A percentile compares a stretch with the other conserved stretches of the same genome.
Conservation (phyloP, 2,113 vertebrate species). For the Pipa parva region DNA sequence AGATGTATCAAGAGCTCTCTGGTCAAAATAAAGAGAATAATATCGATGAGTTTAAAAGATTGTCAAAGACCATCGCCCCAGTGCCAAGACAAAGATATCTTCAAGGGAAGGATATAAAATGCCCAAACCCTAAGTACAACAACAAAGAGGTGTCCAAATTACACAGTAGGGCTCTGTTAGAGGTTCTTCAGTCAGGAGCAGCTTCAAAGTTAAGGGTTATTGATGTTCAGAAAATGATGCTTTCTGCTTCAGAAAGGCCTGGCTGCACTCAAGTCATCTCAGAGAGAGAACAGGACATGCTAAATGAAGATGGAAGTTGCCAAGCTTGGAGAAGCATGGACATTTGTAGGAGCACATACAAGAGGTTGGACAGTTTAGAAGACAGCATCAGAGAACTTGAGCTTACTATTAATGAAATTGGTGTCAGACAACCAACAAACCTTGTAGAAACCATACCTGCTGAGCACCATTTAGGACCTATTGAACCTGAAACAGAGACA, state of each 20-base stretch:
- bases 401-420: constrained; percentile 76
- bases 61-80: neutral
- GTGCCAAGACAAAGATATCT: constrained; percentile 46
- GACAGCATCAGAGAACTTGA: constrained; percentile 87
- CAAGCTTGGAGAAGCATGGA: constrained; percentile 26
- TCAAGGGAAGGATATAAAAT: rapidly evolving
- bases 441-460: neutral
- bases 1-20: neutral
- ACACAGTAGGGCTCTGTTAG: constrained; percentile 33
- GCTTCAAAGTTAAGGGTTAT: constrained; percentile 14
- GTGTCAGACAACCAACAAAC: constrained; percentile 51
- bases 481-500: neutral
- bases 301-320: neutral
- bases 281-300: neutral
- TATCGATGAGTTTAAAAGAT: neutral
- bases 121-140: neutral
- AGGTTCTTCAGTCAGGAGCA: constrained; percentile 38
- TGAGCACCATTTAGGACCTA: neutral
- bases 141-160: neutral
- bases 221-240: constrained; percentile 7
- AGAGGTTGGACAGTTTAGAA: constrained; percentile 81
- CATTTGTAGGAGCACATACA: constrained; percentile 58
- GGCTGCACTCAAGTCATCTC: neutral
- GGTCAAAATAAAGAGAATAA: rapidly evolving
- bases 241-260: neutral